Percentiles rank a stretch among this genome's conserved stretches.
Evolutionary conservation across 1,140 invertebrate species (phyloP).

Genomic region (Nasonia vitripennis): DNA sequence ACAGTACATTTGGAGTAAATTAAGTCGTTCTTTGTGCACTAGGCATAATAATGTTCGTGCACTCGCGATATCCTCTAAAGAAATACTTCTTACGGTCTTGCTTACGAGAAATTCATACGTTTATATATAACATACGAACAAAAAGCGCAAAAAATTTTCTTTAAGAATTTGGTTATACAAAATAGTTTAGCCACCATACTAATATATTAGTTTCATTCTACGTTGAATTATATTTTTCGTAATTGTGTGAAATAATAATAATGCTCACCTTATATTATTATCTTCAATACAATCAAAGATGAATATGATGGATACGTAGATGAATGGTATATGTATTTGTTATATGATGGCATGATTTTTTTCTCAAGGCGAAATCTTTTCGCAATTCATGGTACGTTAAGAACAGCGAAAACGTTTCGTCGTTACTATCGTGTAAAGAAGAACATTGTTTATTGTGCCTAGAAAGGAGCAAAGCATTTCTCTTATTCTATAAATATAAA

Average conservation of each 20-base stretch:
- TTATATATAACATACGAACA: slow-evolving; percentile 41
- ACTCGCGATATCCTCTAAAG: slow-evolving; percentile 32
- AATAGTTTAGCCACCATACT: slow-evolving; percentile 22
- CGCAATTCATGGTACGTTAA: slow-evolving; percentile 28
- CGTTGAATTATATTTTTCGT: slow-evolving; percentile 31
- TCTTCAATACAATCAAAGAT: slow-evolving; percentile 17
- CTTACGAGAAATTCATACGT: slow-evolving; percentile 46
- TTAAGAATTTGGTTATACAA: slow-evolving; percentile 14
- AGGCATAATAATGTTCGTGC: slow-evolving; percentile 42
- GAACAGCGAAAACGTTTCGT: slow-evolving; percentile 30
- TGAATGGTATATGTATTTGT: slow-evolving; percentile 33
- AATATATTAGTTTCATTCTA: slow-evolving; percentile 8
- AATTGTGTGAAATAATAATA: slow-evolving; percentile 33
- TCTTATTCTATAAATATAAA: slow-evolving; percentile 44
- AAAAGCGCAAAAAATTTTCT: slow-evolving; percentile 39
- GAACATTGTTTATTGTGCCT: slow-evolving; percentile 52
- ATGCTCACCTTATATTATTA: slow-evolving; percentile 5
- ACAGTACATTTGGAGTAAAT: slow-evolving; percentile 29
- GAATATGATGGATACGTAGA: slow-evolving; percentile 28
- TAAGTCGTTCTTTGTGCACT: slow-evolving; percentile 31
- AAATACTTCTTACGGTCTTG: slow-evolving; percentile 46
- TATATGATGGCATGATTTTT: slow-evolving; percentile 38
- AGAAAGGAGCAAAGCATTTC: slow-evolving; percentile 52
- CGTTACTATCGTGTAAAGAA: slow-evolving; percentile 7
- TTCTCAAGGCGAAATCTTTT: slow-evolving; percentile 24